These are phyloP conservation scores for Archips crataeganus DNA, from an alignment of 2,888 invertebrate genomes.

Conservation along the genomic window DNA sequence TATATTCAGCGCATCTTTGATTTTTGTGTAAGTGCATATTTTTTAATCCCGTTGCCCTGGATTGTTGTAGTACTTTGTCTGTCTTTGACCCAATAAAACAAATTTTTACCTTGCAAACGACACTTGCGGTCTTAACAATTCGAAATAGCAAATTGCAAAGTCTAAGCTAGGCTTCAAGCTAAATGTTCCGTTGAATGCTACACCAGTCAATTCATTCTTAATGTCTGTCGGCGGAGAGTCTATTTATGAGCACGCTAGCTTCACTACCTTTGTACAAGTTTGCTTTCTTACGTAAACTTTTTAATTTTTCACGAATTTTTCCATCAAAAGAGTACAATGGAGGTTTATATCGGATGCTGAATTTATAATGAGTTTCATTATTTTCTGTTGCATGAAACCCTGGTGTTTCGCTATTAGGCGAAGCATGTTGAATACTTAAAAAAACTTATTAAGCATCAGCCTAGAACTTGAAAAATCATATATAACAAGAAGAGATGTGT, in stretches of 20 bases:
- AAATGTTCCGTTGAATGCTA: slow-evolving; percentile 32
- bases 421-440: neutral
- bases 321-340: slow-evolving; percentile 33
- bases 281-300: slow-evolving; percentile 39
- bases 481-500: too few relatives aligned
- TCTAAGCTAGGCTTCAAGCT: slow-evolving; percentile 19
- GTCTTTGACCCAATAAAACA: too few relatives aligned
- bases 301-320: slow-evolving; percentile 37
- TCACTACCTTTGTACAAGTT: slow-evolving; percentile 31
- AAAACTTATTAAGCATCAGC: neutral
- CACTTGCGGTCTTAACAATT: slow-evolving; percentile 16
- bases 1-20: too few relatives aligned
- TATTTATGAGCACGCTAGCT: slow-evolving; percentile 32
- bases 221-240: slow-evolving; percentile 17
- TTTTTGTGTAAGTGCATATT: too few relatives aligned
- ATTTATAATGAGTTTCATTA: slow-evolving; percentile 22
- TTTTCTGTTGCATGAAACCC: neutral
- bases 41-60: neutral
- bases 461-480: neutral
- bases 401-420: neutral
- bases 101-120: neutral
- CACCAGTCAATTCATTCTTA: slow-evolving; percentile 31
- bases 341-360: slow-evolving; percentile 28
- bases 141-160: slow-evolving; percentile 29
- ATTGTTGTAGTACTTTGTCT: neutral